phyloP scores from a whole-genome alignment of 2,888 invertebrate species.

The Andricus quercusramuli region DNA sequence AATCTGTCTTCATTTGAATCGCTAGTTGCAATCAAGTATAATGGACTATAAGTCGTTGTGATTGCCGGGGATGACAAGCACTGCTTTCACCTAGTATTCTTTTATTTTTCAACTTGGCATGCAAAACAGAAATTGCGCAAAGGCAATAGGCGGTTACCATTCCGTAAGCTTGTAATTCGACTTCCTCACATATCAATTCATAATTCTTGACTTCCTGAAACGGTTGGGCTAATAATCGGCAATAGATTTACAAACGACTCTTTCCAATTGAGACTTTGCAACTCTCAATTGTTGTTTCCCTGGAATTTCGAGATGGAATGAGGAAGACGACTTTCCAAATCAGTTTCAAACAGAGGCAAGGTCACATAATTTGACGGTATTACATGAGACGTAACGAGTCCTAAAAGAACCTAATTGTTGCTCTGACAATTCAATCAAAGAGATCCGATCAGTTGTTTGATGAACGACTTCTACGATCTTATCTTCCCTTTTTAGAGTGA shows the following conservation, averaged over 20 bases:
- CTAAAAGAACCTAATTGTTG: neutral
- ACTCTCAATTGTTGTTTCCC: neutral
- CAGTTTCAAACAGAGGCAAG: neutral
- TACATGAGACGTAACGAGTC: neutral
- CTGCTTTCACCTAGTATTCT: slow-evolving; percentile 30
- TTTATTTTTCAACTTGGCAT: slow-evolving; percentile 17
- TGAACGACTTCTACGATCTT: neutral
- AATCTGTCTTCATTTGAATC: neutral
- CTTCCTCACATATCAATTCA: slow-evolving; percentile 15
- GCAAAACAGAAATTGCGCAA: slow-evolving; percentile 29
- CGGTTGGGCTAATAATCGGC: neutral
- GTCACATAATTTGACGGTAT: neutral
- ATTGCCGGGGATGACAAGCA: slow-evolving; percentile 29
- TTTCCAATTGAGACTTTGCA: neutral
- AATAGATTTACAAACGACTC: neutral
- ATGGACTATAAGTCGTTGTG: slow-evolving; percentile 6
- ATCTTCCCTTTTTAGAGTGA: neutral
- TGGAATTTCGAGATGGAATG: neutral
- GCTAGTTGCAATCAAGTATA: slow-evolving; percentile 4
- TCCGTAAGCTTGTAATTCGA: slow-evolving; percentile 22
- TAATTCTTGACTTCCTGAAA: slow-evolving; percentile 11
- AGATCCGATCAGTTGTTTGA: neutral
- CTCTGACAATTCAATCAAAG: neutral
- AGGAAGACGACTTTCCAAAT: neutral
- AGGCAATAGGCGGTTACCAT: slow-evolving; percentile 12